Base-by-base conservation (phyloP, 2,113 vertebrate genomes). In the Gymnocephalus cernua region DNA sequence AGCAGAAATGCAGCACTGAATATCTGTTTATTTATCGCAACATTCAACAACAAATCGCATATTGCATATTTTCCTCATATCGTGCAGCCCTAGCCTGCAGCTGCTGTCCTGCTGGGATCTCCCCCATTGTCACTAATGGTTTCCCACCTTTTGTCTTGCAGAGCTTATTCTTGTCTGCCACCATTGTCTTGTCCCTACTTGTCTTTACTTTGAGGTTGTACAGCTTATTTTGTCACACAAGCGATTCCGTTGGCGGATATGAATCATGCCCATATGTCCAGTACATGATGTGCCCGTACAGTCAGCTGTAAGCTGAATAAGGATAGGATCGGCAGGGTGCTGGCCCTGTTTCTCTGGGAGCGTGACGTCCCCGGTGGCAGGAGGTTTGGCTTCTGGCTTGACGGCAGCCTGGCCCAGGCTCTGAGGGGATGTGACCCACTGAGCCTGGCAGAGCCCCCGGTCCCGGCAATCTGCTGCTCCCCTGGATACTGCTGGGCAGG, bases 391-490 rank as follows among this genome's bases (percentile, higher is more conserved):
- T 84, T 83, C 67, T 80, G 83, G 82, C 86, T 78, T 23, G 21
- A 62, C 7, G 62, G 74, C 74, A 75, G 86, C 54, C 72, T 80
- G 89, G 79, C 66, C 79, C 27, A 21, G 86, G 77, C 88, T 79
- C 72, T 86, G 73, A 93, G 74, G 88, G 94, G 94, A 95, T 94
- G 92, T 93, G 87, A 82, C 94, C 92, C 79, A 87, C 92, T 90
- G 93, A 57, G 92, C 64, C 88, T 94, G 94, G 93, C 93, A 80
- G 70, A 70, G 73, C 83, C 74, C 38, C 1, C 14, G 71, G 83
- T 83, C 70, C 29, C 51, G 44, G 83, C 94, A 94, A 94, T 94
- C 92, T 95, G 94, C 83, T 82, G 25, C 77, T 87, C 32, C 54
- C 78, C 79, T 80, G 82, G 86, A 88, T 57, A 71, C 78, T 79